Base-by-base conservation (phyloP, 64 coral and sea anemone species). In the Exaiptasia diaphana region DNA sequence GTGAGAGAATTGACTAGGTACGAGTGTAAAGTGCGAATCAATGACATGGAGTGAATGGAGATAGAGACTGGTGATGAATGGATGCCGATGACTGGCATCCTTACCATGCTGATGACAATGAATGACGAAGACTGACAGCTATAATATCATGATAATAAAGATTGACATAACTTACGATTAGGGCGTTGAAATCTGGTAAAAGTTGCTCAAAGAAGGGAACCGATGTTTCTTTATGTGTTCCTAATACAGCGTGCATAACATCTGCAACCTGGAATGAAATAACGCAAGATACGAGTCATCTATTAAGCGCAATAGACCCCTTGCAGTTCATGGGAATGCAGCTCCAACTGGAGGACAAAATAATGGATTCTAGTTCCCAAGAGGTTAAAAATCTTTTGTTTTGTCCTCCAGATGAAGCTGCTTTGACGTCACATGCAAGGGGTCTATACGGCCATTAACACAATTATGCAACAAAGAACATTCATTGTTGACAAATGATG, bases 191-290 rank as follows among this genome's bases (percentile, higher is more conserved):
- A 69, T 91, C 89, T 2, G 71, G 74, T 35, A 91, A 38, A 18
- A 91, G 81, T 20, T 67, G 72, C 63, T 91, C 89, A 70, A 83
- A 91, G 50, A 91, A 85, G 8, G 89, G 81, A 36, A 91, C 17
- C 34, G 65, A 56, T n/a, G 37, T 61, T 49, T 91, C 81, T 36
- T 91, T 91, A 29, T 85, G 59, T 26, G 72, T 85, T 3, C 89
- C 89, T 3, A 91, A 78, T 50, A 91, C 73, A 37, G 89, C 61
- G 33, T 91, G 89, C 89, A 91, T 91, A 42, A 91, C 80, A 57
- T 91, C 89, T 2, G 89, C 73, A 2, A 91, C 82, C 89, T 91
- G 15, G 0, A 56, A 13, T 46, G 29, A 38, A 31, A 22, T 18
- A 67, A 27, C 0, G 75, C 13, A 24, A 17, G 40, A 82, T 49